Conservation (phyloP, 2,797 vertebrate species). For the Paramormyrops hopkinsi region DNA sequence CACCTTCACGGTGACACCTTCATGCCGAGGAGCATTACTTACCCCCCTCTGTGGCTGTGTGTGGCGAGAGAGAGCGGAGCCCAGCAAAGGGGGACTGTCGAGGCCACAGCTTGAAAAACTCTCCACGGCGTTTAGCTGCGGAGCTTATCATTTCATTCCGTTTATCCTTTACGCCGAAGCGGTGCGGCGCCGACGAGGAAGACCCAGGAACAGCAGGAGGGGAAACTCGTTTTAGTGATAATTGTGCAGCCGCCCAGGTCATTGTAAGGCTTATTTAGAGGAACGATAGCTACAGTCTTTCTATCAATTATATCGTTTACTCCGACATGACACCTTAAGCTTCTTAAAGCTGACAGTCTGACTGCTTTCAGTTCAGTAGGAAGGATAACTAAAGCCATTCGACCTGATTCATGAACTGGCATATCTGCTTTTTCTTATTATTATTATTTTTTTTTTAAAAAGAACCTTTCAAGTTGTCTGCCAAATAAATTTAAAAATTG, state of each 20-base stretch:
- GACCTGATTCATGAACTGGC: conserved; percentile 33
- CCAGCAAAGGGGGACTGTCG: not conserved
- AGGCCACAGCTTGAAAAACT: not conserved
- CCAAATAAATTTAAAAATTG: conserved; percentile 45
- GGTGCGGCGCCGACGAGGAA: not conserved
- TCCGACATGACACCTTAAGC: conserved; percentile 58
- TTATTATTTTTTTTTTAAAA: not conserved
- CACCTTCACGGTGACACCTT: not conserved
- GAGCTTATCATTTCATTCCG: not conserved
- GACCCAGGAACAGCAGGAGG: not conserved
- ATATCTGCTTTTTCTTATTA: conserved; percentile 12
- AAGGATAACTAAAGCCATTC: not conserved
- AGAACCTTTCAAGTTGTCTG: conserved; percentile 40
- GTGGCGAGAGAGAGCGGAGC: not conserved
- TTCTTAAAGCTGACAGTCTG: conserved; percentile 35
- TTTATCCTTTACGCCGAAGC: not conserved
- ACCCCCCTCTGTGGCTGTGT: not conserved
- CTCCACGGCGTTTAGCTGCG: not conserved
- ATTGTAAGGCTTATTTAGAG: not conserved
- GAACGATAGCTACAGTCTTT: not conserved
- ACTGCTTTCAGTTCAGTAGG: not conserved
- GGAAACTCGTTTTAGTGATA: not conserved
- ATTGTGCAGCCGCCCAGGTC: not conserved
- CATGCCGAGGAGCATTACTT: not conserved
- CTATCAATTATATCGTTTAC: conserved; percentile 48